phyloP scores from a whole-genome alignment of 2,113 vertebrate genomes.

The Cololabis saira region DNA sequence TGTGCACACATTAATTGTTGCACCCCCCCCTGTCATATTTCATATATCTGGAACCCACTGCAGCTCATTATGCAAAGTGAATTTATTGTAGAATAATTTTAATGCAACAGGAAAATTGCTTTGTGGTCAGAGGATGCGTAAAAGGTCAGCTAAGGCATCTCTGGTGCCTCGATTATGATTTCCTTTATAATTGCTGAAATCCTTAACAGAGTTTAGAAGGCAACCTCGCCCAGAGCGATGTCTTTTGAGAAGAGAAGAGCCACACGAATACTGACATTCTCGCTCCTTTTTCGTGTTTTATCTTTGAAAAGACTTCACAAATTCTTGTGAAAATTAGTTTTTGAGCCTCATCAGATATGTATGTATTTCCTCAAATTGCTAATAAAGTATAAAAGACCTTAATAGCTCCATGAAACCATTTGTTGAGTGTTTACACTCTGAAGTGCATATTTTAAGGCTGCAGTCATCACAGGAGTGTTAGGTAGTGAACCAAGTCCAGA shows the following conservation, averaged over 20 bases:
- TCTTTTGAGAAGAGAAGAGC: slow-evolving; percentile 51
- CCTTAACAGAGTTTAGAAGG: slow-evolving; percentile 60
- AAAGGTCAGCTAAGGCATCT: slow-evolving; percentile 49
- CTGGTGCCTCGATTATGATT: slow-evolving; percentile 52
- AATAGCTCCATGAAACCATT: slow-evolving; percentile 1
- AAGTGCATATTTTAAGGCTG: slow-evolving; percentile 12
- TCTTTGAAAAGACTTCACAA: slow-evolving; percentile 30
- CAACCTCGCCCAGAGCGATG: slow-evolving; percentile 40
- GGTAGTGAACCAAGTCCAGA: not conserved
- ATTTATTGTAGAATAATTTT: slow-evolving; percentile 36
- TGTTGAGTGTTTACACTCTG: slow-evolving; percentile 7
- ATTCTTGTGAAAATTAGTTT: slow-evolving; percentile 22
- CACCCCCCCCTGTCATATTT: slow-evolving; percentile 4
- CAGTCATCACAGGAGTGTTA: not conserved
- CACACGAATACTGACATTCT: slow-evolving; percentile 21
- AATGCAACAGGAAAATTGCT: slow-evolving; percentile 34
- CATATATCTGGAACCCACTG: slow-evolving; percentile 6
- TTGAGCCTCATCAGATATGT: not conserved
- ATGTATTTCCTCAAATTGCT: not conserved
- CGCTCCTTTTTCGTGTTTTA: slow-evolving; percentile 34
- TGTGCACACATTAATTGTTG: too few relatives aligned
- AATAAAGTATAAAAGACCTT: not conserved
- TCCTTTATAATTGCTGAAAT: slow-evolving; percentile 60
- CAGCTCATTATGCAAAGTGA: slow-evolving; percentile 50
- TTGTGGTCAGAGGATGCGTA: slow-evolving; percentile 18